Evolutionary conservation across 2,113 vertebrate genomes (phyloP), one percentile per base, ranked within the genome.

Genomic region (Fulmarus glacialis): DNA sequence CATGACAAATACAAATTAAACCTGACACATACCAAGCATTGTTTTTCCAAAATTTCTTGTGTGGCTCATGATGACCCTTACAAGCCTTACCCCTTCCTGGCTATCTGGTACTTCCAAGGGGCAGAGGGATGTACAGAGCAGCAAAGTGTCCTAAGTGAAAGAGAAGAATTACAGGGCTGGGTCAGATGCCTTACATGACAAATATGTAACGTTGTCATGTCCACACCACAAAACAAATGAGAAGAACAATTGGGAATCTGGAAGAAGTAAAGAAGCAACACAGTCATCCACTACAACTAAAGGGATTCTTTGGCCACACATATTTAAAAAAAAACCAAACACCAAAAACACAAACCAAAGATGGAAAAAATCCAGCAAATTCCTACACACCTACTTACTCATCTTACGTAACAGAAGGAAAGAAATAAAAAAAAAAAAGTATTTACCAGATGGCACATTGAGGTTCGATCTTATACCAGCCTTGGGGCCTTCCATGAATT

Each of bases 11-110:
- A 13, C 21, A 50, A 83, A 74, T 74, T n/a, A 53, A 90, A 50
- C n/a, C 14, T 2, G 8, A 26, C 2, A 14, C 2, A 3, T 40
- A 22, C 4, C 32, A 58, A 64, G 16, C 11, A 12, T 11, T 77
- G 1, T 12, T 87, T 43, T 77, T 32, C 10, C 13, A 47, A 43
- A 63, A 67, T 3, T 22, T 17, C 13, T 47, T 29, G 5, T 42
- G 75, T 82, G 50, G n/a, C n/a, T 66, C 62, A 12, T 64, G 47
- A 5, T 58, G 52, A 27, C 18, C 17, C 8, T 75, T 48, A 9
- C 2, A 64, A 56, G 11, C 9, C 8, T 67, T 50, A 11, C 12
- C 7, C 2, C 4, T 1, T 11, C 11, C 17, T 4, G 2, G 15
- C 11, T 79, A 7, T 56, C 9, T 29, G 30, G 34, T 56, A 8